These are phyloP conservation scores for Trogon melanurus DNA, from an alignment of 2,113 vertebrate species.

Conservation along the genomic window DNA sequence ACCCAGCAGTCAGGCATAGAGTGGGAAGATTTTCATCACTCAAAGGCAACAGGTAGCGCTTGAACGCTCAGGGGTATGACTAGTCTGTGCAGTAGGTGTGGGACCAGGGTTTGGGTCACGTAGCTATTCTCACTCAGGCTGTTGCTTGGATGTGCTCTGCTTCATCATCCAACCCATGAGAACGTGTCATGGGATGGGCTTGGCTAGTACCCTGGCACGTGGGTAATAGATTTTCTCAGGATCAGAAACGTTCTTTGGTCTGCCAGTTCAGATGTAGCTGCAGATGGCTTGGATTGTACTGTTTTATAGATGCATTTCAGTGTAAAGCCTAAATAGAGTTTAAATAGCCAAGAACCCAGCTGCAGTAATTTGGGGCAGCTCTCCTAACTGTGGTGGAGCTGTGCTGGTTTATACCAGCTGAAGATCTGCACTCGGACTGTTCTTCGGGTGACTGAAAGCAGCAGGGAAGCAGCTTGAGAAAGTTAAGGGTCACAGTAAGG, in stretches of 20 bases:
- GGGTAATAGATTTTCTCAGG: neutral
- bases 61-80: neutral
- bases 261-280: neutral
- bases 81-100: neutral
- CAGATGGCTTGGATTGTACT: neutral
- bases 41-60: neutral
- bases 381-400: neutral
- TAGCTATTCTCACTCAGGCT: neutral
- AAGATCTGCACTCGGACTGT: neutral
- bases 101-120: neutral
- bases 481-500: constrained; percentile 7
- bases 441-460: neutral
- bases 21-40: neutral
- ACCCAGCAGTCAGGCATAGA: neutral
- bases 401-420: neutral
- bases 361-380: neutral
- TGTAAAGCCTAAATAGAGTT: neutral
- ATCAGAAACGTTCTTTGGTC: neutral
- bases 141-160: neutral
- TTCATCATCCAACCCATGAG: neutral
- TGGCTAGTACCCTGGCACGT: neutral
- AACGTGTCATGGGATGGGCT: neutral
- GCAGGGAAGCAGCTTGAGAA: neutral
- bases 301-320: neutral
- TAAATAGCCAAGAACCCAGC: neutral